Conservation (phyloP, 2,888 invertebrate species). For the Pharmacophagus antenor region DNA sequence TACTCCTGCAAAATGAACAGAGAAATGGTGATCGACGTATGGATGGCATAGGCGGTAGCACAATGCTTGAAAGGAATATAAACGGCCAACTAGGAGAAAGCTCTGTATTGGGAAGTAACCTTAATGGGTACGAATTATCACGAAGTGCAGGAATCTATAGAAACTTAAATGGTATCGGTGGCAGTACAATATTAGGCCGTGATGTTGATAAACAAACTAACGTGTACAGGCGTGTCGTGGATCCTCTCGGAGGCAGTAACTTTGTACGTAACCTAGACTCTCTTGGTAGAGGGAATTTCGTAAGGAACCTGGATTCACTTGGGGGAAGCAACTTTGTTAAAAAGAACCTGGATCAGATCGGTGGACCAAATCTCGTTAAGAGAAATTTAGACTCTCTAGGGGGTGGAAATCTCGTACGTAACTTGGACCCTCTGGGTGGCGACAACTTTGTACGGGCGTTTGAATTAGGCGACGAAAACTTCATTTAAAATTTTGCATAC, state of each 20-base stretch:
- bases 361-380: constrained; percentile 67
- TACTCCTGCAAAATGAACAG: constrained; percentile 55
- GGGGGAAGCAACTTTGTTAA: constrained; percentile 73
- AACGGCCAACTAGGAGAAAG: constrained; percentile 45
- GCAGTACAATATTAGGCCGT: constrained; percentile 37
- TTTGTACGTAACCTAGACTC: constrained; percentile 66
- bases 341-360: constrained; percentile 66
- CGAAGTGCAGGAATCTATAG: constrained; percentile 41
- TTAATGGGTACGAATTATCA: constrained; percentile 42
- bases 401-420: constrained; percentile 68
- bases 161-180: constrained; percentile 38
- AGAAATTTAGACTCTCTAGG: constrained; percentile 68
- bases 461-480: constrained; percentile 66
- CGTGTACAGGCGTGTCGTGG: constrained; percentile 42
- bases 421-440: constrained; percentile 74
- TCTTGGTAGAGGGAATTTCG: constrained; percentile 69
- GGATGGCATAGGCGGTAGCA: constrained; percentile 43
- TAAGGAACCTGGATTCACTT: constrained; percentile 63
- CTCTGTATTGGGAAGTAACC: constrained; percentile 46
- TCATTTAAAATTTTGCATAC: constrained; percentile 48
- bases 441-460: constrained; percentile 71
- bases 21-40: constrained; percentile 43
- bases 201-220: constrained; percentile 36
- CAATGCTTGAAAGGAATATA: constrained; percentile 46
- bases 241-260: constrained; percentile 63